phyloP scores from a whole-genome alignment of 2,888 invertebrate genomes.

The Apeira syringaria region DNA sequence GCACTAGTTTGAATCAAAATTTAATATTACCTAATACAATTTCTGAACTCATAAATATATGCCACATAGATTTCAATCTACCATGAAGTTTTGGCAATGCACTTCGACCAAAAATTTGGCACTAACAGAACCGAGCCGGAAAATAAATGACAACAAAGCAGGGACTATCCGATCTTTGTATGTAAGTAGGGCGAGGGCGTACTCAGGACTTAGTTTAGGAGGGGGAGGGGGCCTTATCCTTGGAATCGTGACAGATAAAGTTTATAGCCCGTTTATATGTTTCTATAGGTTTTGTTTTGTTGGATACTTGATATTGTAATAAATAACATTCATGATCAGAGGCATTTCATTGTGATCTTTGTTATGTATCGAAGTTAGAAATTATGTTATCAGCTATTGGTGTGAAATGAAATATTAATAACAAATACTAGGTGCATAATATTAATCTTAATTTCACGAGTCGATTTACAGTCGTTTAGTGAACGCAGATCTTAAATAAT shows the following conservation, averaged over 20 bases:
- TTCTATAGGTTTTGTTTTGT: not conserved
- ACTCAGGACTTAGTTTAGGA: slow-evolving; percentile 1
- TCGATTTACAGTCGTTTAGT: too few relatives aligned
- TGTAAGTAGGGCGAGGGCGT: slow-evolving; percentile 6
- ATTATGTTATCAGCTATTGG: too few relatives aligned
- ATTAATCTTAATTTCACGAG: too few relatives aligned
- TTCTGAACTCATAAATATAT: slow-evolving; percentile 26
- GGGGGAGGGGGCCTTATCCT: not conserved
- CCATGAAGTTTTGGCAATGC: slow-evolving; percentile 32
- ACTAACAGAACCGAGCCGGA: slow-evolving; percentile 19
- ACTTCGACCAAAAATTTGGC: slow-evolving; percentile 24
- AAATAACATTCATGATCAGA: too few relatives aligned
- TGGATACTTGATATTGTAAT: too few relatives aligned
- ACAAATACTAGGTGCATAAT: too few relatives aligned
- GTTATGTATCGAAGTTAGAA: too few relatives aligned
- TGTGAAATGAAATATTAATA: too few relatives aligned
- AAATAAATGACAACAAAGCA: slow-evolving; percentile 24
- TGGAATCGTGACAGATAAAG: not conserved
- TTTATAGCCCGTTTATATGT: not conserved
- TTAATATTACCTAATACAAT: slow-evolving; percentile 6
- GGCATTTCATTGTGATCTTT: too few relatives aligned
- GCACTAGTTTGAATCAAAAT: too few relatives aligned
- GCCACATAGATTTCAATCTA: slow-evolving; percentile 27
- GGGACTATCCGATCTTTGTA: slow-evolving; percentile 12
- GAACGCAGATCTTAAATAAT: too few relatives aligned